Conservation (phyloP, 1,140 invertebrate genomes). For the Parapsyche elsis region DNA sequence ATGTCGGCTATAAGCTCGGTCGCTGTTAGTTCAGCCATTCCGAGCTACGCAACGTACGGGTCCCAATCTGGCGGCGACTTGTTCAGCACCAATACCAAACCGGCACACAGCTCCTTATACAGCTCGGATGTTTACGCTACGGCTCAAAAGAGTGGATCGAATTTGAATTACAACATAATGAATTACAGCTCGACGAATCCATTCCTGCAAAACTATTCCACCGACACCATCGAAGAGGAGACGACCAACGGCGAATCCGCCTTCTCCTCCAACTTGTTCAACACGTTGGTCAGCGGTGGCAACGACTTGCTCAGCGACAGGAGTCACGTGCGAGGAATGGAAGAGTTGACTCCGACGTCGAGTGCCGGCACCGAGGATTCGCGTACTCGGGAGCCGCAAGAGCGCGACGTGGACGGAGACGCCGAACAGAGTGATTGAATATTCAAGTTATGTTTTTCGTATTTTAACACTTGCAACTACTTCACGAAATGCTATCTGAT, state of each 20-base stretch:
- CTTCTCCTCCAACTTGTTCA: slow-evolving; percentile 48
- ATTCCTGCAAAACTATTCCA: slow-evolving; percentile 69
- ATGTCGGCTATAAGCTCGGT: slow-evolving; percentile 52
- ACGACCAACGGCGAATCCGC: slow-evolving; percentile 52
- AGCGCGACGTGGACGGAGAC: slow-evolving; percentile 70
- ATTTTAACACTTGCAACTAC: slow-evolving; percentile 6
- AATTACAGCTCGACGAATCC: slow-evolving; percentile 70
- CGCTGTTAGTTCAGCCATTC: slow-evolving; percentile 51
- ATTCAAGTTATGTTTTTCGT: neutral
- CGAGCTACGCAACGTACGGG: slow-evolving; percentile 51
- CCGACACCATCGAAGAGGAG: slow-evolving; percentile 56
- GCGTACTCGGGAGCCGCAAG: slow-evolving; percentile 67
- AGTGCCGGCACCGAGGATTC: slow-evolving; percentile 72
- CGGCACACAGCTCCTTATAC: neutral
- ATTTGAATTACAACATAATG: slow-evolving; percentile 56
- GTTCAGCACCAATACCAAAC: slow-evolving; percentile 42
- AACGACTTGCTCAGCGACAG: slow-evolving; percentile 44
- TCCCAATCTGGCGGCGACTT: slow-evolving; percentile 36
- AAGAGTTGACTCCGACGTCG: slow-evolving; percentile 71
- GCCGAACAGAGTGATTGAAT: slow-evolving; percentile 70
- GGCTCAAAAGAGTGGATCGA: slow-evolving; percentile 3
- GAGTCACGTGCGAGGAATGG: slow-evolving; percentile 59
- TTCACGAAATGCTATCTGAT: slow-evolving; percentile 37
- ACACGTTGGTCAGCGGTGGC: slow-evolving; percentile 48
- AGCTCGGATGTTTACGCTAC: neutral